phyloP scores from a whole-genome alignment of 2,888 invertebrate genomes.

The Acronicta aceris region DNA sequence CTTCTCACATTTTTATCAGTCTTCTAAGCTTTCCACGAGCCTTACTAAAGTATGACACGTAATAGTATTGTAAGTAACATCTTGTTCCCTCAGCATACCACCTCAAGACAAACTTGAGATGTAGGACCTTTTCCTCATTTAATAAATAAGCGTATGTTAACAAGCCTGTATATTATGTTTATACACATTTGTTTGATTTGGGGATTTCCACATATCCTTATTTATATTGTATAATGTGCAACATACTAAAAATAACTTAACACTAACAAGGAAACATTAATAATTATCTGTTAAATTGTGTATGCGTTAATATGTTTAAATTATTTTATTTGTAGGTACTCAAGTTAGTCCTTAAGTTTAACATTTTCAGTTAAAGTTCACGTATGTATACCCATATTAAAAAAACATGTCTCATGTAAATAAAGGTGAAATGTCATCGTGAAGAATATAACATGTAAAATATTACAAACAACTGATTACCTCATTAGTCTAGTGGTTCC shows the following conservation, averaged over 20 bases:
- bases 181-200: constrained; percentile 21
- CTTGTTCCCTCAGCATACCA: background rate
- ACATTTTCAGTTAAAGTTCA: constrained; percentile 1
- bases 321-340: background rate
- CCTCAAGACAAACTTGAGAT: constrained; percentile 10
- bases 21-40: background rate
- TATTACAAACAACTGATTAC: background rate
- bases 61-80: background rate
- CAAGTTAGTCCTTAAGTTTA: background rate
- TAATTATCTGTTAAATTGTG: background rate
- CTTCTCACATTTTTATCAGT: background rate
- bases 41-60: background rate
- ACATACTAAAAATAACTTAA: background rate
- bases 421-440: background rate
- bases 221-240: constrained; percentile 6
- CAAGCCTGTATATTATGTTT: too few species aligned
- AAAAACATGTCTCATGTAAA: background rate
- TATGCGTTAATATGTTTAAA: background rate
- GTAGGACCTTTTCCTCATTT: constrained; percentile 23
- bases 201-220: constrained; percentile 38
- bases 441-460: background rate
- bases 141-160: constrained; percentile 28
- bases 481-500: too few species aligned
- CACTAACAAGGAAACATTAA: constrained; percentile 9
- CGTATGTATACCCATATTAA: background rate